Conservation (phyloP, 2,113 vertebrate species). For the Cyphomyrus plagiostoma region DNA sequence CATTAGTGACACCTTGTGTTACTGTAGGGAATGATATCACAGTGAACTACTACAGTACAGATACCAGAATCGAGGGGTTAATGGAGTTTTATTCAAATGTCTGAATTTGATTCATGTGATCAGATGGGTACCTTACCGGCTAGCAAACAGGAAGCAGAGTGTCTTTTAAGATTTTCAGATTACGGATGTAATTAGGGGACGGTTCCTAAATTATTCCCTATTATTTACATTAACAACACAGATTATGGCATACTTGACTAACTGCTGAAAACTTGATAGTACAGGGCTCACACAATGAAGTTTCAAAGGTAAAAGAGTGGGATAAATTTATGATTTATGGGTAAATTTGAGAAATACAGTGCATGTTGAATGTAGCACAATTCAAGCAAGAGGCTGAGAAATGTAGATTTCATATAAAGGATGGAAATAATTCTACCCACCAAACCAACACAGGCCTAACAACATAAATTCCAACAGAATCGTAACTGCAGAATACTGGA, state of each 20-base stretch:
- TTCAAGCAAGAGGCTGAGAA: not conserved
- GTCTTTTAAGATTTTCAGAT: not conserved
- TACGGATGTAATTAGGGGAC: not conserved
- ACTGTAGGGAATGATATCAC: conserved; percentile 14
- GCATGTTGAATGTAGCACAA: not conserved
- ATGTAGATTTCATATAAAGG: not conserved
- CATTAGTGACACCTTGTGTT: conserved; percentile 40
- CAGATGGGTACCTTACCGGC: not conserved
- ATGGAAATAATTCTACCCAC: not conserved
- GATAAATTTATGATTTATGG: not conserved
- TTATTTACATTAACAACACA: not conserved
- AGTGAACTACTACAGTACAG: not conserved
- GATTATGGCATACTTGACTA: not conserved
- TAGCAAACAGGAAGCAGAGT: not conserved
- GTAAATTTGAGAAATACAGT: not conserved
- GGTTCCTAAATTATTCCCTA: not conserved
- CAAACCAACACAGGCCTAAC: not conserved
- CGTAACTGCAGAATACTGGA: not conserved
- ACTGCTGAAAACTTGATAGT: not conserved
- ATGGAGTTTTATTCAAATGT: not conserved
- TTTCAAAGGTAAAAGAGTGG: not conserved
- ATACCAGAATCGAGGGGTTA: not conserved
- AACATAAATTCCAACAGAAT: not conserved
- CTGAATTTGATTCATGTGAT: not conserved
- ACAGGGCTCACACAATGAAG: not conserved